These are phyloP conservation scores for Ibycter americanus DNA, from an alignment of 2,797 vertebrate species.

Conservation along the genomic window DNA sequence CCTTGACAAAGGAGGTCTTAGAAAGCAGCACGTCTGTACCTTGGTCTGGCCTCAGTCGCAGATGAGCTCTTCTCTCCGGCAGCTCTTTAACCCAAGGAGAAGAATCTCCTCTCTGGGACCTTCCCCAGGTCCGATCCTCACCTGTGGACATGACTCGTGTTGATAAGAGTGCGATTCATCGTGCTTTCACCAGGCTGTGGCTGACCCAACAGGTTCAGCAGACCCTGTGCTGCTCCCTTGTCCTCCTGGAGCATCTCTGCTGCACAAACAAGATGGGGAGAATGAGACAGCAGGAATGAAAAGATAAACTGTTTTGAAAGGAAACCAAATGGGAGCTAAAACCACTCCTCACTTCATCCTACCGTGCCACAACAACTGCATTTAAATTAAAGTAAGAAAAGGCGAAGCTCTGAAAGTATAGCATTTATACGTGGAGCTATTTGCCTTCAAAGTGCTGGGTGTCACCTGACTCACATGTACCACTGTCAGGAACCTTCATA, in stretches of 20 bases:
- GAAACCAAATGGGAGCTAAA: background rate
- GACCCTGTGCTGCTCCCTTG: background rate
- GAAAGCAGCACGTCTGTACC: background rate
- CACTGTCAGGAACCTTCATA: background rate
- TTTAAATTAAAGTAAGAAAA: background rate
- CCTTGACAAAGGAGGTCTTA: background rate
- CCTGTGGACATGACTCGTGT: fast-evolving
- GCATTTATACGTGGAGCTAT: background rate
- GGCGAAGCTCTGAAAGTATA: background rate
- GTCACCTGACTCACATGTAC: background rate
- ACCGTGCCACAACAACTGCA: background rate
- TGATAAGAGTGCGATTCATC: background rate
- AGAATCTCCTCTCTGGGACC: background rate
- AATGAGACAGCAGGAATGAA: background rate
- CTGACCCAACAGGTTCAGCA: background rate
- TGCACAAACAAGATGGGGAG: background rate
- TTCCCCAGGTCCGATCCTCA: background rate
- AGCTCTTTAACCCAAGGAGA: background rate
- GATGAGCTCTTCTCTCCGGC: background rate
- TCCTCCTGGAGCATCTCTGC: background rate
- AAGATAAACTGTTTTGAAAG: background rate
- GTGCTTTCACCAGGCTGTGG: background rate
- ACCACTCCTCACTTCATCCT: background rate
- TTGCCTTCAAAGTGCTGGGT: background rate
- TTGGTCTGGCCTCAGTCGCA: background rate